These are phyloP conservation scores for Apis mellifera DNA, from an alignment of 1,140 invertebrate species.

Conservation along the genomic window DNA sequence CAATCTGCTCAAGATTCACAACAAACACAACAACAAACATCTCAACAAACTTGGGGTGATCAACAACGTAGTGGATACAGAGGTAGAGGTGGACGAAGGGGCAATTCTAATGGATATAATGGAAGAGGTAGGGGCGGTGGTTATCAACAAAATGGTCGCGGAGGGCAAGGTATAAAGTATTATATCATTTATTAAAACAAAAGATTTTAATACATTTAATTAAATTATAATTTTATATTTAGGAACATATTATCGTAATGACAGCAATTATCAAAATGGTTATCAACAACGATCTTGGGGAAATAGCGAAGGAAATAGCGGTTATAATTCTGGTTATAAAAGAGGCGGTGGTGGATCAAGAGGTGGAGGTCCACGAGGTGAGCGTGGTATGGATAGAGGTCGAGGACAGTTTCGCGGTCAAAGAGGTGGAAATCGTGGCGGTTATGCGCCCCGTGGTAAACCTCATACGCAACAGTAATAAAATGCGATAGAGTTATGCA, in stretches of 20 bases:
- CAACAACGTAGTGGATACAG: slow-evolving; percentile 74
- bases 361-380: slow-evolving; percentile 65
- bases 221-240: slow-evolving; percentile 9
- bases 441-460: slow-evolving; percentile 73
- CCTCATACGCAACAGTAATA: slow-evolving; percentile 72
- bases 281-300: slow-evolving; percentile 75
- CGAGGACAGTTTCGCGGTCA: slow-evolving; percentile 74
- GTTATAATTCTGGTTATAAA: slow-evolving; percentile 73
- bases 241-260: slow-evolving; percentile 77
- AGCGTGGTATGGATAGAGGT: slow-evolving; percentile 66
- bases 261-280: slow-evolving; percentile 77
- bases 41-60: slow-evolving; percentile 75
- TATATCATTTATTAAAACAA: background rate
- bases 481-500: slow-evolving; percentile 58
- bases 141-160: slow-evolving; percentile 78
- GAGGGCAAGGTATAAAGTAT: slow-evolving; percentile 71
- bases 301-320: slow-evolving; percentile 69
- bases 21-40: slow-evolving; percentile 65
- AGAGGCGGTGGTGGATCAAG: slow-evolving; percentile 67
- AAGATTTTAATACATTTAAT: background rate
- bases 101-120: slow-evolving; percentile 76
- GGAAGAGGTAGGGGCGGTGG: slow-evolving; percentile 72
- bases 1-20: slow-evolving; percentile 70
- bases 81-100: slow-evolving; percentile 75
- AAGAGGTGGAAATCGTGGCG: slow-evolving; percentile 70